Conservation (phyloP, 2,888 invertebrate species). For the Pteria penguin region DNA sequence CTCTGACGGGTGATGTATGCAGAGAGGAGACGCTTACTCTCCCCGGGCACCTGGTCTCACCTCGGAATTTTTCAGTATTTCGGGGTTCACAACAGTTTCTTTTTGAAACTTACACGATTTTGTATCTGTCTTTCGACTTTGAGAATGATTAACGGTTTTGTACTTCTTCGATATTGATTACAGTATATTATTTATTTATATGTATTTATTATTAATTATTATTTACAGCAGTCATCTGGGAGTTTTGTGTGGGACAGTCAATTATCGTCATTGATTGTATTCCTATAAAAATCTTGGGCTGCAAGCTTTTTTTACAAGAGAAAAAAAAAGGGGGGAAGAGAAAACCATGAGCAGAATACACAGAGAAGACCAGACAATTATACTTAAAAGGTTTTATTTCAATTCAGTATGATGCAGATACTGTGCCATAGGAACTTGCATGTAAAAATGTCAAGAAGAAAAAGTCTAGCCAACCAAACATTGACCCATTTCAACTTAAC, state of each 20-base stretch:
- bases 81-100: too few relatives aligned
- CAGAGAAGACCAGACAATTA: not conserved
- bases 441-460: not conserved
- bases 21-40: too few relatives aligned
- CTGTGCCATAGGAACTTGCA: too few relatives aligned
- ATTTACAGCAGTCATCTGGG: not conserved
- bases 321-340: not conserved
- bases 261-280: not conserved
- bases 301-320: not conserved
- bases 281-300: not conserved
- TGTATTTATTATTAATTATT: too few relatives aligned
- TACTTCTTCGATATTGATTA: too few relatives aligned
- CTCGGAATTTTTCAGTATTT: too few relatives aligned
- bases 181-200: too few relatives aligned
- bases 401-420: not conserved
- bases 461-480: not conserved
- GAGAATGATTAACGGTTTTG: too few relatives aligned
- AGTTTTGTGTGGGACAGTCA: not conserved
- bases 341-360: not conserved
- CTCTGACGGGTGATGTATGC: too few relatives aligned
- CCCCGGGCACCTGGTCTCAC: too few relatives aligned
- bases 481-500: not conserved
- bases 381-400: not conserved
- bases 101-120: too few relatives aligned
- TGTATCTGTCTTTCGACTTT: too few relatives aligned